Base-by-base conservation (phyloP, 1,140 invertebrate genomes). In the Cheumatopsyche charites region DNA sequence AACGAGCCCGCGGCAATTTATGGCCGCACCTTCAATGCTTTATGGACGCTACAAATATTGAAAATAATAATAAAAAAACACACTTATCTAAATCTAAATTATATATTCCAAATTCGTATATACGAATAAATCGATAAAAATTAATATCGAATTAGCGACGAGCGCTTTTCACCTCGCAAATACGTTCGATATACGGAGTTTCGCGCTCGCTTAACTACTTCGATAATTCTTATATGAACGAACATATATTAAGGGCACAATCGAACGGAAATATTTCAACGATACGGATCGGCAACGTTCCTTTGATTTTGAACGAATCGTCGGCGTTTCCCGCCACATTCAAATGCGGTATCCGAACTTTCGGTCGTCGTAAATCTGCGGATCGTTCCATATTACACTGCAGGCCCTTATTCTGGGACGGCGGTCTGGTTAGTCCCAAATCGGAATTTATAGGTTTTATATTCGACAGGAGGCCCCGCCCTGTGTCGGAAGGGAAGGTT, bases 381-480 rank as follows among this genome's bases (percentile, higher is more conserved):
- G 26, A 45, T 15, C 23, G 67, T 61, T 36, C 29, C 29, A 36
- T 36, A 36, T 36, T 36, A 36, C 29, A 36, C 29, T 36, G 29
- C 29, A 36, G n/a, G 29, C 29, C 29, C 29, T 36, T 36, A 36
- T 36, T 36, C 29, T 9, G 43, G 61, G 25, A 12, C 61, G 47
- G 17, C 21, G 70, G 21, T 61, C 70, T 71, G 70, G 70, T 65
- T 71, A 71, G 70, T 71, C 42, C 70, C 70, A 47, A 71, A 71
- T 15, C 61, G 58, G 70, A 71, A 71, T 71, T 71, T 71, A 71
- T 71, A 71, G 70, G 70, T 71, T 71, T 71, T 71, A 71, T 71
- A 71, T 71, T 71, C 70, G 26, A 41, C 65, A 41, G 45, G 25
- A 19, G 29, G 9, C 55, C 26, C 29, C 29, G 29, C 29, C 19